Evolutionary conservation across 2,888 invertebrate species (phyloP).

Genomic region (Piscicola geometra): DNA sequence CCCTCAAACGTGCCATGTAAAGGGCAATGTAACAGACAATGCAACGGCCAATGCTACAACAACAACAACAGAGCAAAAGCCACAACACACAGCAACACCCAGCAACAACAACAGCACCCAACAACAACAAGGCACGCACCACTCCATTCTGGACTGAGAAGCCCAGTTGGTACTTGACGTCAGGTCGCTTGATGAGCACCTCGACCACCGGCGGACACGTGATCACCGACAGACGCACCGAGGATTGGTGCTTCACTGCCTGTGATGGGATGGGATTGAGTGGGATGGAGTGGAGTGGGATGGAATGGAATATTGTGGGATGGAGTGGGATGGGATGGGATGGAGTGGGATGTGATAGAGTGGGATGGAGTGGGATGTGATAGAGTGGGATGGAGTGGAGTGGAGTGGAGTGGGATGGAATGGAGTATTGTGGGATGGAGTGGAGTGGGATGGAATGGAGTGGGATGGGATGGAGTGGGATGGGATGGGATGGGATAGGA

Average conservation of each 20-base stretch:
- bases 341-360: not conserved
- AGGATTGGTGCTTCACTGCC: conserved; percentile 90
- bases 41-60: no score
- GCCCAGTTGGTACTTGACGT: conserved; percentile 98
- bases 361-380: not conserved
- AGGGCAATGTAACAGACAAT: no score
- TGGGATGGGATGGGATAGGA: no score
- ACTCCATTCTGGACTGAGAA: conserved; percentile 99
- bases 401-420: no score
- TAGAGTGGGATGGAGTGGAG: not conserved
- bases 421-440: no score
- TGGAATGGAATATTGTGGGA: no score
- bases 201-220: conserved; percentile 99
- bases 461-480: no score
- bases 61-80: no score
- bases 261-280: conserved; percentile 48
- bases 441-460: no score
- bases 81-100: not conserved
- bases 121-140: conserved; percentile 60
- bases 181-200: conserved; percentile 96
- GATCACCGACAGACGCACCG: conserved; percentile 96
- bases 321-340: not conserved
- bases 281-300: not conserved
- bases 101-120: not conserved
- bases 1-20: no score